Conservation (phyloP, 2,888 invertebrate species). For the Colostygia pectinataria region DNA sequence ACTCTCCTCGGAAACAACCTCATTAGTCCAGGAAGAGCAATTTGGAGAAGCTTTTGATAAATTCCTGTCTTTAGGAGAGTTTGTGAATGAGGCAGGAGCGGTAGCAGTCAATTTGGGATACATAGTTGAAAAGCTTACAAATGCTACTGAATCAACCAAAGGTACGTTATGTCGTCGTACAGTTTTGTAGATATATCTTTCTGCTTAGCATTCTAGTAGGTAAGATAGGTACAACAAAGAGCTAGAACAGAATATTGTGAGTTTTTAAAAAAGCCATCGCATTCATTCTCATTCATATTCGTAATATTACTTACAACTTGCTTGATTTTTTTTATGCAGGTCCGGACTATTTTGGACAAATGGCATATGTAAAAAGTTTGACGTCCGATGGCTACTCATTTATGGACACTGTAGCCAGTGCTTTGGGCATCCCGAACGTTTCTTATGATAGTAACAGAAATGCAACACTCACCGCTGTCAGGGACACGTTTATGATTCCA, state of each 20-base stretch:
- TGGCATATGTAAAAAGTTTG: slow-evolving; percentile 44
- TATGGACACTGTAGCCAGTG: slow-evolving; percentile 88
- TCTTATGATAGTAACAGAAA: slow-evolving; percentile 84
- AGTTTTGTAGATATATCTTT: too few relatives aligned
- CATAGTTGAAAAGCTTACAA: slow-evolving; percentile 62
- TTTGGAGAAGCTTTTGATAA: slow-evolving; percentile 84
- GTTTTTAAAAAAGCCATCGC: too few relatives aligned
- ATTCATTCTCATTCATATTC: too few relatives aligned
- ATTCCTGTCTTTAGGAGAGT: slow-evolving; percentile 84
- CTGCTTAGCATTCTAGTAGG: too few relatives aligned
- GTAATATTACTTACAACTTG: too few relatives aligned
- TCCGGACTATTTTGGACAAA: slow-evolving; percentile 57
- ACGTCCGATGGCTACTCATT: slow-evolving; percentile 64
- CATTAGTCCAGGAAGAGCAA: slow-evolving; percentile 73
- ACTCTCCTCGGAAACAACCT: slow-evolving; percentile 75
- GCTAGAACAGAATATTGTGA: too few relatives aligned
- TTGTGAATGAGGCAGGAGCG: slow-evolving; percentile 82
- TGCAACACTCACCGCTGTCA: slow-evolving; percentile 79
- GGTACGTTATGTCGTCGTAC: too few relatives aligned
- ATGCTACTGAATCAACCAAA: slow-evolving; percentile 13
- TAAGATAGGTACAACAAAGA: too few relatives aligned
- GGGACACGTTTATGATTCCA: slow-evolving; percentile 88
- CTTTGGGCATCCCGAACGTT: slow-evolving; percentile 83
- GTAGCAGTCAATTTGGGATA: slow-evolving; percentile 87
- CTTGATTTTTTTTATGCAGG: slow-evolving; percentile 27